phyloP scores from a whole-genome alignment of 2,113 vertebrate species.

The Oncorhynchus tshawytscha region DNA sequence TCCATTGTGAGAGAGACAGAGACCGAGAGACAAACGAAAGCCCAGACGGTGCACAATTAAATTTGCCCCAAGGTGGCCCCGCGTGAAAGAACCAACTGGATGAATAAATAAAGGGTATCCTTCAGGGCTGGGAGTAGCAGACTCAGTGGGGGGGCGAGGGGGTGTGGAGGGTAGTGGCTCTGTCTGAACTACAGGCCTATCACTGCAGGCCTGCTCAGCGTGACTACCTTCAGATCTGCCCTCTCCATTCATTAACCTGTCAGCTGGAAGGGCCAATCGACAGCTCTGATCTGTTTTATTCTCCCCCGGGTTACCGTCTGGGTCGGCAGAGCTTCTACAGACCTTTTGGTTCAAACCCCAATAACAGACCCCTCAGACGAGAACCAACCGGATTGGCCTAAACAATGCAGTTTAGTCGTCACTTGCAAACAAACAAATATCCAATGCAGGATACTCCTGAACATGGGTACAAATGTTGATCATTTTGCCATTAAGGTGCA shows the following conservation, averaged over 20 bases:
- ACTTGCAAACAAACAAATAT: background rate
- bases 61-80: constrained; percentile 29
- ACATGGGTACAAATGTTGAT: background rate
- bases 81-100: constrained; percentile 41
- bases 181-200: background rate
- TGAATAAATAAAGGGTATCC: constrained; percentile 50
- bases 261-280: background rate
- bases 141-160: constrained; percentile 3
- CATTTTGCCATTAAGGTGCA: constrained; percentile 33
- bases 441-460: background rate
- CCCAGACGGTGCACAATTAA: constrained; percentile 20
- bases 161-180: constrained; percentile 15
- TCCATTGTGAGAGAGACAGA: background rate
- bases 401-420: background rate
- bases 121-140: constrained; percentile 21
- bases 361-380: background rate
- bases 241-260: background rate
- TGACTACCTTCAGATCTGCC: constrained; percentile 20
- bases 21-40: constrained; percentile 1
- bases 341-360: background rate
- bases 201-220: background rate
- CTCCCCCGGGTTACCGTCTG: background rate
- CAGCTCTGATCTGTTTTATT: background rate
- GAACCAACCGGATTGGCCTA: no score
- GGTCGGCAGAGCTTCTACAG: background rate